Conservation (phyloP, 2,888 invertebrate species). For the Neoitamus cyanurus region DNA sequence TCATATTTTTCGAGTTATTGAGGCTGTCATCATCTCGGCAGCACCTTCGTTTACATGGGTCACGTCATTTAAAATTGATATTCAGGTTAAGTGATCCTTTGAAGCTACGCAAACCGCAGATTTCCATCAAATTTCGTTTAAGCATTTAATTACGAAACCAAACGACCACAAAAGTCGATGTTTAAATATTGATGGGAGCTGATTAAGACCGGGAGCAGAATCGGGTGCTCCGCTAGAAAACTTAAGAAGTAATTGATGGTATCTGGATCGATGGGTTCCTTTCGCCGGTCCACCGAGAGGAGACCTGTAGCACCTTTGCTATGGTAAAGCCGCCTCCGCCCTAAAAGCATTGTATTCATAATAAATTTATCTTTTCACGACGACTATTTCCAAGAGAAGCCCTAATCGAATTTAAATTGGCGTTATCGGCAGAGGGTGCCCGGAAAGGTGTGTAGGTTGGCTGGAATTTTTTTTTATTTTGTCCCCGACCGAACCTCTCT, state of each 20-base stretch:
- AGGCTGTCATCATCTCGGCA: not conserved
- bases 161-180: conserved; percentile 16
- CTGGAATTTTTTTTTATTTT: not conserved
- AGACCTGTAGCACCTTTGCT: conserved; percentile 9
- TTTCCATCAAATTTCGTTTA: conserved; percentile 18
- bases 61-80: conserved; percentile 7
- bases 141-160: conserved; percentile 17
- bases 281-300: not conserved
- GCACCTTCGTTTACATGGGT: conserved; percentile 5
- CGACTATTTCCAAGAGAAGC: conserved; percentile 14
- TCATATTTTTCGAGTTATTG: not conserved
- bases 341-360: conserved; percentile 2
- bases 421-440: conserved; percentile 4
- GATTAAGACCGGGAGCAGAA: not conserved
- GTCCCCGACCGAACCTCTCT: not conserved
- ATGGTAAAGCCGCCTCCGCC: not conserved
- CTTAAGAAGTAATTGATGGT: conserved; percentile 32
- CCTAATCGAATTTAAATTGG: conserved; percentile 28
- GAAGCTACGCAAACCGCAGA: conserved; percentile 1
- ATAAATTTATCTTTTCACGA: conserved; percentile 12
- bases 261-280: conserved; percentile 12
- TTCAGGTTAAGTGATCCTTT: conserved; percentile 23
- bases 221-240: not conserved
- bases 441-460: not conserved
- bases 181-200: conserved; percentile 29